Base-by-base conservation (phyloP, 2,888 invertebrate species). In the Chironomus tentans region DNA sequence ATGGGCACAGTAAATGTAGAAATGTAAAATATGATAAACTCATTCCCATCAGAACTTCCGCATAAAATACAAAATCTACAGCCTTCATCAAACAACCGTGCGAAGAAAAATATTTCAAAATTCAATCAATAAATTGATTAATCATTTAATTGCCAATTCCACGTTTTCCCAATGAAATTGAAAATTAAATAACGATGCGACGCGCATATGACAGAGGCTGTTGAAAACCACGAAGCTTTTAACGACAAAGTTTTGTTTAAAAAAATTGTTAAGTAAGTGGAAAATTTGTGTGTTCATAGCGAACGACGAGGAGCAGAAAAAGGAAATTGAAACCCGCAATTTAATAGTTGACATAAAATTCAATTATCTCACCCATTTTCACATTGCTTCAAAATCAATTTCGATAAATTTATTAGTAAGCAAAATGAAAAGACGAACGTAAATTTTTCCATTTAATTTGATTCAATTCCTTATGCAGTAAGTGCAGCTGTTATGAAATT, bases 271-370 rank as follows among this genome's bases (percentile, higher is more conserved):
- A 56, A 56, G 18, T 56, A 56, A 56, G 56, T 56, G 56, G 56
- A 18, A 56, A 56, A 56, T 56, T 56, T 15, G 56, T 56, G 18
- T 56, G n/a, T 28, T 28, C 5, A 50, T 50, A 50, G 13, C 13
- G 13, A 50, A 50, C n/a, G 13, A 38, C 38, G 65, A 24, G 21
- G 12, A 65, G 62, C 24, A 24, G 24, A 65, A 21, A 72, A 38
- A 38, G 72, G 72, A 72, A 72, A 72, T 72, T 72, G 62, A 62
- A 72, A 61, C 38, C 65, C 72, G 22, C 72, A 72, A 72, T 72
- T 72, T 72, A 61, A 61, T 72, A 62, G 62, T 72, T 56, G 72
- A 62, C 62, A 24, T 24, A 72, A 72, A 61, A 72, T 72, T 72
- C 61, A 72, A 72, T 72, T 72, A 72, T 72, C 56, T 46, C 62